Evolutionary conservation across 2,113 vertebrate species (phyloP).

Genomic region (Saccopteryx bilineata): DNA sequence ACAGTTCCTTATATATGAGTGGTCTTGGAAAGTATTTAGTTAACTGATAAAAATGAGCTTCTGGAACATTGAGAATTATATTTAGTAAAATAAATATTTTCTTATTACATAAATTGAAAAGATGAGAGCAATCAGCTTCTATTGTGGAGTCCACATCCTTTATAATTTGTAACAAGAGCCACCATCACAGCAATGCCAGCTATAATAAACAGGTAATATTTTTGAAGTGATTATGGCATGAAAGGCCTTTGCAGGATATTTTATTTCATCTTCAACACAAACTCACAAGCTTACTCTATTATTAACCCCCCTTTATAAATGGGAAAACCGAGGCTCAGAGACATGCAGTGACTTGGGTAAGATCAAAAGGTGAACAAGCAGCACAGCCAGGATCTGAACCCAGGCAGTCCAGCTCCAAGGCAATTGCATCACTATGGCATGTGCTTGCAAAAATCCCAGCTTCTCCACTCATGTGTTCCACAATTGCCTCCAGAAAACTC

Average conservation of each 20-base stretch:
- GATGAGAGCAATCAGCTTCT: neutral
- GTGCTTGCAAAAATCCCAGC: neutral
- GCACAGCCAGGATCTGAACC: neutral
- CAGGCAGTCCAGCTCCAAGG: neutral
- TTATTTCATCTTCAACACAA: constrained; percentile 22
- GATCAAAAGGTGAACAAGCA: neutral
- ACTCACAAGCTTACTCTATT: neutral
- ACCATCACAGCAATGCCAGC: neutral
- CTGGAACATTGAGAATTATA: neutral
- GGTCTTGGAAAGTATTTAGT: neutral
- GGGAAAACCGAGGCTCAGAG: neutral
- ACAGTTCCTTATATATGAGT: neutral
- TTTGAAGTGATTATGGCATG: too few species aligned
- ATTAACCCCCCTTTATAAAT: neutral
- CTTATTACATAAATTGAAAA: neutral
- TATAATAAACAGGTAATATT: neutral
- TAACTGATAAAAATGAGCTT: neutral
- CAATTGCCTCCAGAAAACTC: neutral
- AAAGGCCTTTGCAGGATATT: neutral
- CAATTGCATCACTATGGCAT: accelerated
- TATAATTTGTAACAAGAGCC: neutral
- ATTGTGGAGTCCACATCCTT: neutral
- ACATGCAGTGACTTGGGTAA: neutral
- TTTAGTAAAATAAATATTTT: neutral
- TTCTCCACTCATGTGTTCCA: neutral